Conservation (phyloP, 2,113 vertebrate genomes). For the Lepisosteus oculatus region DNA sequence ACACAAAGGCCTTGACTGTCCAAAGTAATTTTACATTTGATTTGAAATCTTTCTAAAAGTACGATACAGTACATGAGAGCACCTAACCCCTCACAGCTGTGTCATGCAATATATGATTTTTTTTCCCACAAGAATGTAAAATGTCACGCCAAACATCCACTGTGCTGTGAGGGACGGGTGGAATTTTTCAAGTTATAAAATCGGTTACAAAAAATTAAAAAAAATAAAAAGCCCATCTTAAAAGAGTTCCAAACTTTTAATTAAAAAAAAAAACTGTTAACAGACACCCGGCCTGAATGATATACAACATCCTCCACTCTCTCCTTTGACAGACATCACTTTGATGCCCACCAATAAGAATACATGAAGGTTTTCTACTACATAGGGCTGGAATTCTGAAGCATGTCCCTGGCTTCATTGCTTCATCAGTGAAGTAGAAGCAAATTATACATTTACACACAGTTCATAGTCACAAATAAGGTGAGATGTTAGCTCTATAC, state of each 20-base stretch:
- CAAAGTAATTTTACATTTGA: slow-evolving; percentile 69
- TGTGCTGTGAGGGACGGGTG: slow-evolving; percentile 39
- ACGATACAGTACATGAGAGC: slow-evolving; percentile 68
- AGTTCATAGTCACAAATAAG: background rate
- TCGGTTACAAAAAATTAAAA: slow-evolving; percentile 38
- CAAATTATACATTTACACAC: background rate
- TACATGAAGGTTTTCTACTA: background rate
- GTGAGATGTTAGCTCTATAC: background rate
- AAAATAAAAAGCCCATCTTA: slow-evolving; percentile 3
- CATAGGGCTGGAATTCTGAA: background rate
- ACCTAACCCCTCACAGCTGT: slow-evolving; percentile 56
- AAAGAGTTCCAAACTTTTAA: background rate
- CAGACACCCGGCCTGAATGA: slow-evolving; percentile 7
- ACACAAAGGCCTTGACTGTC: slow-evolving; percentile 71
- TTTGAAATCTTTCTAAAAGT: slow-evolving; percentile 58
- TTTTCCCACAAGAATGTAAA: slow-evolving; percentile 50
- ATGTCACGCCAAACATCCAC: slow-evolving; percentile 52
- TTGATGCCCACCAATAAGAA: background rate
- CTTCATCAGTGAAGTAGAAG: background rate
- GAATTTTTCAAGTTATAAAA: slow-evolving; percentile 40
- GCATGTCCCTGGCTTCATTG: background rate
- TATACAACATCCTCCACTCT: background rate
- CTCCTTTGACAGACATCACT: background rate
- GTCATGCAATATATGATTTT: slow-evolving; percentile 64
- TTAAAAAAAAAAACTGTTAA: background rate